Evolutionary conservation across 2,113 vertebrate species (phyloP).

Genomic region (Corythornis madagascariensis): DNA sequence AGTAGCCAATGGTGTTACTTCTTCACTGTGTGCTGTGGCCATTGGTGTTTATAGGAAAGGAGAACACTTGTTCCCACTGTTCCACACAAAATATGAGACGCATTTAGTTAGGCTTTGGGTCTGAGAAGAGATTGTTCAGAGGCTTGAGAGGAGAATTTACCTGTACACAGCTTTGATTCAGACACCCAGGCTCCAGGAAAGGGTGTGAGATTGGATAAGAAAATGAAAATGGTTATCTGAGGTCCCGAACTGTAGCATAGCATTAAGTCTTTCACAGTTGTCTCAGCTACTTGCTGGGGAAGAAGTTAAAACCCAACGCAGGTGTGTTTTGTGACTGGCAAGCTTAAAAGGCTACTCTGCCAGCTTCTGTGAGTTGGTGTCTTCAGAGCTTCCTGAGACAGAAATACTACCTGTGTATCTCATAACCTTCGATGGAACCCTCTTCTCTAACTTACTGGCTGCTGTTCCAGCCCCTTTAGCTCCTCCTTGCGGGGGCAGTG

Average conservation of each 20-base stretch:
- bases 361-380: background rate
- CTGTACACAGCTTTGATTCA: background rate
- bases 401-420: rapidly evolving
- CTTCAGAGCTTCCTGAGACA: background rate
- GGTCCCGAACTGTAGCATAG: background rate
- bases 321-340: too few species aligned
- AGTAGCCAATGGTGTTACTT: background rate
- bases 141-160: background rate
- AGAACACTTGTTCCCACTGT: background rate
- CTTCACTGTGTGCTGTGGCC: background rate
- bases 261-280: background rate
- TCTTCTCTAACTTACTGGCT: background rate
- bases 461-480: background rate
- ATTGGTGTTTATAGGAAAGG: background rate
- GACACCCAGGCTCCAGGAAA: background rate
- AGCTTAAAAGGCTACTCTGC: background rate
- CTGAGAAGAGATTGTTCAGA: background rate
- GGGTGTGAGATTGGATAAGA: background rate
- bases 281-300: background rate
- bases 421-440: background rate
- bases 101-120: background rate
- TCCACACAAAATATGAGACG: background rate
- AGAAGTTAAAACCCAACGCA: background rate
- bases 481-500: background rate
- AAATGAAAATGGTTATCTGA: background rate